These are phyloP conservation scores for Sebastolobus alascanus DNA, from an alignment of 2,797 vertebrate genomes.

Conservation along the genomic window DNA sequence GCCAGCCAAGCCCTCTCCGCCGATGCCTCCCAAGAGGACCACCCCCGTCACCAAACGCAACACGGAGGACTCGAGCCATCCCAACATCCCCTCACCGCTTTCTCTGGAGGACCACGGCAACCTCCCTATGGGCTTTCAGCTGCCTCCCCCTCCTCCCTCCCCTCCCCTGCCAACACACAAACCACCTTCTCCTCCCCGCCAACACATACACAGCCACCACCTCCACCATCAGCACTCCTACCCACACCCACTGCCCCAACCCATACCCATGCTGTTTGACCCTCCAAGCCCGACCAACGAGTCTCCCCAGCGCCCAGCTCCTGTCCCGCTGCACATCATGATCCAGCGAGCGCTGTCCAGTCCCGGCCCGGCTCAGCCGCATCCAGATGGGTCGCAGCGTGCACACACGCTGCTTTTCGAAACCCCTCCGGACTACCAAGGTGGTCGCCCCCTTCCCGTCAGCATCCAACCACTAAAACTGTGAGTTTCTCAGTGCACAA, in stretches of 20 bases:
- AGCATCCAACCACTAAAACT: constrained; percentile 98
- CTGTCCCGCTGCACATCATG: constrained; percentile 94
- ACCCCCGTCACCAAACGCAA: constrained; percentile 83
- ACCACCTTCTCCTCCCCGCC: constrained; percentile 86
- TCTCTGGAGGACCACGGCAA: constrained; percentile 81
- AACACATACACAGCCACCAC: constrained; percentile 80
- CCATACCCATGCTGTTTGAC: constrained; percentile 82
- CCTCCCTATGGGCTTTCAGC: constrained; percentile 82
- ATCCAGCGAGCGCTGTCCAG: constrained; percentile 96
- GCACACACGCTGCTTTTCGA: constrained; percentile 95
- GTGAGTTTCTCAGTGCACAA: constrained; percentile 83
- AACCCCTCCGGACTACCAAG: constrained; percentile 86
- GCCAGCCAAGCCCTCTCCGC: constrained; percentile 92
- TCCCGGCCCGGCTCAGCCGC: constrained; percentile 88
- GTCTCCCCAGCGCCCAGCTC: constrained; percentile 85
- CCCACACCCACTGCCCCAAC: constrained; percentile 81
- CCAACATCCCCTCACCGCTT: constrained; percentile 62
- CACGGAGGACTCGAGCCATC: constrained; percentile 80
- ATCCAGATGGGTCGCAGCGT: constrained; percentile 91
- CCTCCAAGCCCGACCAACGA: constrained; percentile 82
- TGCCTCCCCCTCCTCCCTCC: constrained; percentile 82
- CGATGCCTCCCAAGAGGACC: constrained; percentile 94
- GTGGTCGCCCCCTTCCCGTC: constrained; percentile 91
- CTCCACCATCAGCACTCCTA: constrained; percentile 87
- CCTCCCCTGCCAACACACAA: constrained; percentile 88